phyloP scores from a whole-genome alignment of 2,888 invertebrate genomes.

The Parnassius glacialis region DNA sequence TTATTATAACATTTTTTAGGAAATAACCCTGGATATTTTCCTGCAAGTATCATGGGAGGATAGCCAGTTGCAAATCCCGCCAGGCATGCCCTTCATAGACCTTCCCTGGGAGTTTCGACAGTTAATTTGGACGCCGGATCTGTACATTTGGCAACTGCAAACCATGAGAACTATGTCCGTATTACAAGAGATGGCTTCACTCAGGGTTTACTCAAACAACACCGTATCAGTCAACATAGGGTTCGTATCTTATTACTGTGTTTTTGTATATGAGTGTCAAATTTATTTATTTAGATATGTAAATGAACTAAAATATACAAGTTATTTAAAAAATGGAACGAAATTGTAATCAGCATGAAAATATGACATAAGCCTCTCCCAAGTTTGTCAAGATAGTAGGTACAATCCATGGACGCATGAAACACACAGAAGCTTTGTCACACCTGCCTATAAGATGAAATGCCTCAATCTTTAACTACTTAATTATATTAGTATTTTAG shows the following conservation, averaged over 20 bases:
- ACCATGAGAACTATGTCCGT: conserved; percentile 82
- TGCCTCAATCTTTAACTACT: no score
- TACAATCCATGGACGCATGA: no score
- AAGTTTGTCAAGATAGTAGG: no score
- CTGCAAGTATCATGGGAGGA: conserved; percentile 84
- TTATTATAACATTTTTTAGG: conserved; percentile 53
- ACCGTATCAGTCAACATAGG: conserved; percentile 84
- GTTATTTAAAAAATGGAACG: no score
- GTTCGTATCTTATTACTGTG: conserved; percentile 57
- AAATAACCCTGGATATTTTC: conserved; percentile 83
- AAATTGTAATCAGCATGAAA: no score
- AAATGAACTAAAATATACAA: no score
- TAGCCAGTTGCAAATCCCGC: conserved; percentile 67
- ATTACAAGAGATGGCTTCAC: conserved; percentile 83
- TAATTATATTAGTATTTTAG: no score
- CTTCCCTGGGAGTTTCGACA: conserved; percentile 83
- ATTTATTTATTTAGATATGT: not conserved
- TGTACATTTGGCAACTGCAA: conserved; percentile 83
- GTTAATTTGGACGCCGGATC: conserved; percentile 83
- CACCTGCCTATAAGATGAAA: no score
- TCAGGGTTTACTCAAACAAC: conserved; percentile 82
- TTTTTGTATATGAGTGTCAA: conserved; percentile 32
- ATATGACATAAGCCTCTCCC: no score
- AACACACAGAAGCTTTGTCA: no score
- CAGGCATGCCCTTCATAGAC: conserved; percentile 75